Conservation (phyloP, 2,888 invertebrate species). For the Drosophila gaucha region DNA sequence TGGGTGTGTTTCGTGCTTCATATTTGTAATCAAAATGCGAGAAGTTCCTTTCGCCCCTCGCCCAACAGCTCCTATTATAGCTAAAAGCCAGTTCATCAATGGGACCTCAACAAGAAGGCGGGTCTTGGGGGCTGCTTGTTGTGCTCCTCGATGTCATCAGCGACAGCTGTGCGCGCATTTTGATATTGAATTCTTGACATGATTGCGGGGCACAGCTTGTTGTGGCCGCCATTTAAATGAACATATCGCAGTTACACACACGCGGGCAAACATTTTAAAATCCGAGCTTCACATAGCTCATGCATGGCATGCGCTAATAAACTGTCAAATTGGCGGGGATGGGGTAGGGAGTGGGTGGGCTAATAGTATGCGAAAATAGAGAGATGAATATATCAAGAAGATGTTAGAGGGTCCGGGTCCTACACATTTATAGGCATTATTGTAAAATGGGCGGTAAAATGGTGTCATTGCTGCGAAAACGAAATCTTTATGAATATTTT, state of each 20-base stretch:
- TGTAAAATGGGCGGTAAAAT: constrained; percentile 55
- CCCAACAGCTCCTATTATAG: not conserved
- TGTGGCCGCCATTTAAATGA: constrained; percentile 56
- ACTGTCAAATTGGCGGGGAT: not conserved
- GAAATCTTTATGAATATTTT: constrained; percentile 81
- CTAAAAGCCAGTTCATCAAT: constrained; percentile 69
- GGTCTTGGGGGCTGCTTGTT: constrained; percentile 24
- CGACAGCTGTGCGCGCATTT: constrained; percentile 71
- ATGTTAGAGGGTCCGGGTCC: not conserved
- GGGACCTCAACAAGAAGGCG: constrained; percentile 25
- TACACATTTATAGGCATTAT: constrained; percentile 50
- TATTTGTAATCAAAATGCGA: constrained; percentile 70
- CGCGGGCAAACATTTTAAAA: constrained; percentile 38
- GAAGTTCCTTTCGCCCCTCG: not conserved
- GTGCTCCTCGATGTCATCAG: constrained; percentile 70
- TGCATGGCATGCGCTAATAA: constrained; percentile 14
- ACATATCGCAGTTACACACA: constrained; percentile 52
- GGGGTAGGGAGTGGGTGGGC: not conserved
- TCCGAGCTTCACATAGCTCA: constrained; percentile 15
- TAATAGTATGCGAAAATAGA: constrained; percentile 11
- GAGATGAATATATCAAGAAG: constrained; percentile 2
- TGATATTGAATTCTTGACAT: constrained; percentile 80
- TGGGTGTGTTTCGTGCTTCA: constrained; percentile 45
- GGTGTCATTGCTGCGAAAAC: constrained; percentile 59
- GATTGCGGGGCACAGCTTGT: constrained; percentile 75